Percentiles rank a stretch among this genome's conserved stretches.
Conservation (phyloP, 1,140 invertebrate species). For the Conus betulinus region DNA sequence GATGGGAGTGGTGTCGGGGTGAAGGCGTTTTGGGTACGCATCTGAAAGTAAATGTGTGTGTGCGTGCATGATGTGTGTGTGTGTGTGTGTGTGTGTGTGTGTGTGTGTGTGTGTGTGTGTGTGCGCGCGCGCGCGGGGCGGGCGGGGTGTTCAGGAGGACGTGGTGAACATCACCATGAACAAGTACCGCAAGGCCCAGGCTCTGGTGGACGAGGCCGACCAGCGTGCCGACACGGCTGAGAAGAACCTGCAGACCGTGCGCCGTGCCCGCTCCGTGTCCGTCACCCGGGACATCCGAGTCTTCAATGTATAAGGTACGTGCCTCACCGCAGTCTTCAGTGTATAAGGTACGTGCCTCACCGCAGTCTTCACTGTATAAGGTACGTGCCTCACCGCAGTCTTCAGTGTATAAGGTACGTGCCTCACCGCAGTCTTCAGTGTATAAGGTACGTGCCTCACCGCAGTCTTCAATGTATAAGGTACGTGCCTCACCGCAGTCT, state of each 20-base stretch:
- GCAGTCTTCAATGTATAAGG: background rate
- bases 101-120: too few species aligned
- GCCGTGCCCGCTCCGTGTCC: slow-evolving; percentile 72
- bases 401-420: background rate
- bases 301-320: slow-evolving; percentile 38
- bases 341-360: background rate
- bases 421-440: background rate
- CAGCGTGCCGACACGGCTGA: slow-evolving; percentile 72
- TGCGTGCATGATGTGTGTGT: too few species aligned
- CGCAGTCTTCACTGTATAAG: background rate
- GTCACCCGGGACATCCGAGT: slow-evolving; percentile 70
- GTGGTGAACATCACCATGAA: slow-evolving; percentile 75
- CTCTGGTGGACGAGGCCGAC: slow-evolving; percentile 74
- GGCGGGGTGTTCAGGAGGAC: slow-evolving; percentile 72
- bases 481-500: background rate
- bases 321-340: background rate
- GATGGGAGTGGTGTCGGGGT: too few species aligned
- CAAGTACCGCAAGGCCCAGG: slow-evolving; percentile 76
- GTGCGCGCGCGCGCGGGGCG: too few species aligned
- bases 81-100: too few species aligned
- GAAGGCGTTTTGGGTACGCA: too few species aligned
- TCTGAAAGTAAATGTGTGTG: too few species aligned
- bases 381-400: background rate
- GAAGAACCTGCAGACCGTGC: slow-evolving; percentile 69
- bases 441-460: background rate